Base-by-base conservation (phyloP, 1,140 invertebrate genomes). In the Brachionus koreanus region DNA sequence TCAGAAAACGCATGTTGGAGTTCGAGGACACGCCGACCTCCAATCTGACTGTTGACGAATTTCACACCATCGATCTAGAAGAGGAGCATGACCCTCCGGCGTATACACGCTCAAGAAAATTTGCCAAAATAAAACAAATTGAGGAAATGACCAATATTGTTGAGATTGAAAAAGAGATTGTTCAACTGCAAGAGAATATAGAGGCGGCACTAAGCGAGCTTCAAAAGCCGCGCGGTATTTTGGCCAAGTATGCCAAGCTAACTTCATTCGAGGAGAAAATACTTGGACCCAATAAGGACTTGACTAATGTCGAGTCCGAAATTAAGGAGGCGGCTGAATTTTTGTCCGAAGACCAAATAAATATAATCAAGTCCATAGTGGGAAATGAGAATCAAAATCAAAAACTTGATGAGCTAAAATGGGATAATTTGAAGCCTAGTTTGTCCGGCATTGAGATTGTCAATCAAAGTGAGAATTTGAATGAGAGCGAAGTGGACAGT, bases 1-100 rank as follows among this genome's bases (percentile, higher is more conserved):
- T 76, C 12, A 13, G 83, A 23, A 82, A 82, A 46, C 82, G 95
- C 81, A 89, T 99, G 12, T 91, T 94, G 13, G 97, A 99, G 89
- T 99, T 99, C 89, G 94, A 95, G 1, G 94, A 95, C 61, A 98
- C 97, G 0, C 95, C 96, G 0, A 95, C 94, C 0, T 93, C 93
- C 86, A 90, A 90, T 74, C 88, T 99, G 25, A 98, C 96, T 0
- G 89, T 98, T 6, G 95, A 98, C 83, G 96, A 99, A 89, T 99
- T 99, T 86, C 94, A 97, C 92, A 94, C 92, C 0, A 94, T 98
- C 5, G 96, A 99, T 88, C 89, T 99, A 74, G 96, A 98, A 87
- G 94, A 97, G 85, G 95, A 97, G 86, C 94, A 96, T 86, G 96
- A 98, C 89, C 97, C 97, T 33, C 95, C 95, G 12, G 69, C 82